These are phyloP conservation scores for Megaceryle torquata DNA, from an alignment of 2,113 vertebrate species.

Conservation along the genomic window DNA sequence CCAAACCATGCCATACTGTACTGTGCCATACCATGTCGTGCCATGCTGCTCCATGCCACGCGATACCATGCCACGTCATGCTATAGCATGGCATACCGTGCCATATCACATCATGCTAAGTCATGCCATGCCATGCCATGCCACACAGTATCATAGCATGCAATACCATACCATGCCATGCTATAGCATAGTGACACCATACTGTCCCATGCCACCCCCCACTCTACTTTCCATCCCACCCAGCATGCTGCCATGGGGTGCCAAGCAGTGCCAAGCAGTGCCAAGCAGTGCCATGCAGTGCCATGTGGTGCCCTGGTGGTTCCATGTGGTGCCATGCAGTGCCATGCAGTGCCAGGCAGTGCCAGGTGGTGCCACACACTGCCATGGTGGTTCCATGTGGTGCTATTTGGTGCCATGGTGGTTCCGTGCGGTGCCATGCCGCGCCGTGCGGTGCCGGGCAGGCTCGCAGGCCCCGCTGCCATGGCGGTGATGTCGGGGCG, in stretches of 20 bases:
- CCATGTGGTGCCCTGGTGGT: no score
- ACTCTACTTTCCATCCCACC: no score
- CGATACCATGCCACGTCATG: no score
- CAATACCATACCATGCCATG: not conserved
- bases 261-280: not conserved
- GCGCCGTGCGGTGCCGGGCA: not conserved
- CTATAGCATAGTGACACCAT: not conserved
- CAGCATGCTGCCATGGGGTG: no score
- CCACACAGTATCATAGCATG: not conserved
- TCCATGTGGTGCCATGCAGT: not conserved
- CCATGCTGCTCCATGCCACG: no score
- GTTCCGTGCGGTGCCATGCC: not conserved
- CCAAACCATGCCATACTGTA: not conserved
- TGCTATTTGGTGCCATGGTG: not conserved
- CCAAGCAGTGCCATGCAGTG: not conserved
- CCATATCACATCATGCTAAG: not conserved
- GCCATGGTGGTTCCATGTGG: no score
- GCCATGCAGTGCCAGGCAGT: rapidly evolving
- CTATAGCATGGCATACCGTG: no score
- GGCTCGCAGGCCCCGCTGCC: not conserved
- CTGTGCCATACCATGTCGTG: not conserved
- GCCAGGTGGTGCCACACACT: no score
- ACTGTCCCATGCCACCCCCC: not conserved
- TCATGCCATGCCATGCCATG: not conserved
- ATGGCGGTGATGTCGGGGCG: no score